phyloP scores from a whole-genome alignment of 64 coral and sea anemone genomes.

The Stichodactyla helianthus region DNA sequence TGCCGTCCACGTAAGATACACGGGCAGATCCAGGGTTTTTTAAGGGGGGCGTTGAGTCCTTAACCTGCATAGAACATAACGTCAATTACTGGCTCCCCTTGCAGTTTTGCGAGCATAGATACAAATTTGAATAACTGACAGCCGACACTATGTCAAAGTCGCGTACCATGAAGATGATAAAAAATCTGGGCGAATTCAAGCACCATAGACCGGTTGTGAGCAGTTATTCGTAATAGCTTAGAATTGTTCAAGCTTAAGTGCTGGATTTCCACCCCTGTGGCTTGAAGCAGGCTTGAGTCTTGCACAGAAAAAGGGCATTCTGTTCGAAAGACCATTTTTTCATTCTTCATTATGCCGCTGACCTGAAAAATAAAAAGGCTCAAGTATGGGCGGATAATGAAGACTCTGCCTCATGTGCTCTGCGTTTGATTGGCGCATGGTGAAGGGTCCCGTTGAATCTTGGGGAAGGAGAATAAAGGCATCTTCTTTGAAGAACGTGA shows the following conservation, averaged over 20 bases:
- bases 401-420: too few relatives aligned
- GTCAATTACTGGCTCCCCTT: too few relatives aligned
- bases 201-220: not conserved
- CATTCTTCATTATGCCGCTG: not conserved
- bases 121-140: too few relatives aligned
- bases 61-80: too few relatives aligned
- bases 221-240: not conserved
- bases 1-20: too few relatives aligned
- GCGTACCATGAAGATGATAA: not conserved
- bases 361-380: not conserved
- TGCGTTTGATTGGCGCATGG: too few relatives aligned
- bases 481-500: too few relatives aligned
- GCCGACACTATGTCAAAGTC: not conserved
- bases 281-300: not conserved
- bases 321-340: not conserved
- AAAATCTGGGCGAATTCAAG: slow-evolving; percentile 12
- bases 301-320: not conserved
- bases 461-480: too few relatives aligned
- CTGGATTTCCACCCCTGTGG: not conserved
- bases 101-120: too few relatives aligned
- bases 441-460: too few relatives aligned
- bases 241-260: not conserved
- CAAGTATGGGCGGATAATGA: not conserved
- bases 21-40: too few relatives aligned
- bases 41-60: too few relatives aligned